Base-by-base conservation (phyloP, 1,140 invertebrate species). In the Bombus cullumanus region DNA sequence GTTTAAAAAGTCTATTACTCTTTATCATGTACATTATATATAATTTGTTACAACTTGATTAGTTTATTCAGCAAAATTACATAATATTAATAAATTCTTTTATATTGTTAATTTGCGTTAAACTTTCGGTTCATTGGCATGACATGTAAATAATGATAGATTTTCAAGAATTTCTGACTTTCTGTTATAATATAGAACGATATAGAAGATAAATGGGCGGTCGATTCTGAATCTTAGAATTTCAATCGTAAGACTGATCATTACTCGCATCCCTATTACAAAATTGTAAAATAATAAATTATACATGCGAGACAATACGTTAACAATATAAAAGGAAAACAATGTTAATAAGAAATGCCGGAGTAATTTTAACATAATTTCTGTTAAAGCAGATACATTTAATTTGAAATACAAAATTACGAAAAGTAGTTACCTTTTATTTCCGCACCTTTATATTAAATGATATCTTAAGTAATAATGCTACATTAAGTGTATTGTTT, bases 1-100 rank as follows among this genome's bases (percentile, higher is more conserved):
- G 12, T 59, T n/a, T 59, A 34, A 15, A 37, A 13, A 28, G 43
- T 43, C 0, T 43, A 41, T 88, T 72, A 43, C 41, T 22, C 77
- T 73, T 66, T 62, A 68, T 75, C 73, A 68, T 34, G 43, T 57
- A 34, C 31, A 74, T 73, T 43, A n/a, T 72, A 82, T 37, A 72
- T 76, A 77, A 34, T 66, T 62, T 74, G 64, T 68, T 53, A n/a
- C 1, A 3, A n/a, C 41, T 57, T 80, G 43, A 22, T 59, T 64
- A 66, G 25, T 86, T 66, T 82, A 77, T 66, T 37, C 37, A 64
- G 28, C 25, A 57, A 37, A 71, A 47, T 25, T 53, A 5, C 10
- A 39, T n/a, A 34, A 41, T 10, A 73, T 72, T 31, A 43, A 43
- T 47, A 18, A 28, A 59, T 59, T 59, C 13, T n/a, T 59, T 18